Evolutionary conservation across 2,113 vertebrate species (phyloP), one percentile per base, ranked within the genome.

Genomic region (Hippocampus abdominalis): DNA sequence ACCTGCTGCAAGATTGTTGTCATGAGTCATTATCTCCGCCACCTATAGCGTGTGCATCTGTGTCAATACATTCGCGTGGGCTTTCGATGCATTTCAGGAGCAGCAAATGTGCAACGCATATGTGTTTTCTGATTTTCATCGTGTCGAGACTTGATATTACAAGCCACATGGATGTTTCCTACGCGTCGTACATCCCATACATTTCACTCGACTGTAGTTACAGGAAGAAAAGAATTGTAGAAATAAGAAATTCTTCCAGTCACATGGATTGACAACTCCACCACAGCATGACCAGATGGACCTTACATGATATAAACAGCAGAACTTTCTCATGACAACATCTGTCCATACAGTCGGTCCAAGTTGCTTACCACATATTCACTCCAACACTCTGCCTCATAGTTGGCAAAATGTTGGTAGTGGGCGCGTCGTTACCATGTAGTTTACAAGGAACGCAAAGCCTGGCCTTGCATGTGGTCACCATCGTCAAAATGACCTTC

Each of bases 11-110:
- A 16, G 74, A 65, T 48, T 6, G 42, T 73, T 66, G 64, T 20
- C 48, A 51, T 66, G 56, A 49, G 69, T 89, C 76, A 80, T 86
- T 82, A 83, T 77, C 64, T 56, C 60, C 63, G 53, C 66, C 74
- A 71, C 72, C 74, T 83, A 73, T 75, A 68, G 83, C 70, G 76
- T n/a, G 21, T 63, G 60, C 60, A 27, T 46, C 36, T n/a, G 60
- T 53, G 60, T 53, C n/a, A n/a, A 13, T 40, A 53, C 42, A 49
- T 72, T 66, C n/a, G 12, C 27, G 44, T 69, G 56, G 70, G 40
- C 70, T 62, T 66, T 29, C 65, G 29, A 25, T 23, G 27, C n/a
- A 13, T 59, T 59, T 64, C 51, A 21, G 40, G 36, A 46, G 11
- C 44, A 25, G 44, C 44, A 69, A 69, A 69, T 60, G 61, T 69